A percentile compares a stretch with the other conserved stretches of the same genome.
Conservation (phyloP, 64 coral and sea anemone genomes). For the Actinia tenebrosa region DNA sequence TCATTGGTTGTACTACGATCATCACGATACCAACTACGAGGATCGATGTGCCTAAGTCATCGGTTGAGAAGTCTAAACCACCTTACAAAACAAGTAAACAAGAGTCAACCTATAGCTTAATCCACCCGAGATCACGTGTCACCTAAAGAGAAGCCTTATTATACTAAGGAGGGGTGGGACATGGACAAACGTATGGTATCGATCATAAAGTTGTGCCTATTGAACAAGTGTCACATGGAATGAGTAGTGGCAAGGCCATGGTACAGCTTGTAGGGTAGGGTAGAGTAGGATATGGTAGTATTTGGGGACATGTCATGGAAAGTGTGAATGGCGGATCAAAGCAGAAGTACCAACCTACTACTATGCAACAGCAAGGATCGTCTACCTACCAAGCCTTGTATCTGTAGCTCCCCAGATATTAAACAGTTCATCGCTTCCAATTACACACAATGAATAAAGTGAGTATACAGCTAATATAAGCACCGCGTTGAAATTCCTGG, state of each 20-base stretch:
- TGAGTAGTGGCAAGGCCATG: too few relatives aligned
- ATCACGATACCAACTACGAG: conserved; percentile 33
- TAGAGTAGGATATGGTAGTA: background rate
- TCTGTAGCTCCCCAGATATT: conserved; percentile 81
- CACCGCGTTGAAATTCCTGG: conserved; percentile 37
- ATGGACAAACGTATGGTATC: too few relatives aligned
- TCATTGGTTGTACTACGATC: conserved; percentile 33
- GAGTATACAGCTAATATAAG: conserved; percentile 45
- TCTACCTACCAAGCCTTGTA: conserved; percentile 42
- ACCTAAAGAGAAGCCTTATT: too few relatives aligned
- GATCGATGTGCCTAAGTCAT: conserved; percentile 64
- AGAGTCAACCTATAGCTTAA: too few relatives aligned
- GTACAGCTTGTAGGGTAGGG: too few relatives aligned
- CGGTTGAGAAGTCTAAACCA: conserved; percentile 59
- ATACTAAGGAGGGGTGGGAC: too few relatives aligned
- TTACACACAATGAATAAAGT: conserved; percentile 28
- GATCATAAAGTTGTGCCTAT: too few relatives aligned
- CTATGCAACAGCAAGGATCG: background rate
- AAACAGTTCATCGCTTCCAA: conserved; percentile 82
- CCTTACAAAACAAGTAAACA: conserved; percentile 25
- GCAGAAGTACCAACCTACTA: too few relatives aligned
- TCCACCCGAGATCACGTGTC: too few relatives aligned
- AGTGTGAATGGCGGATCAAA: too few relatives aligned
- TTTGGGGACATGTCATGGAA: background rate
- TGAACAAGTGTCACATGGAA: background rate